Conservation (phyloP, 2,888 invertebrate species). For the Lydus trimaculatus region DNA sequence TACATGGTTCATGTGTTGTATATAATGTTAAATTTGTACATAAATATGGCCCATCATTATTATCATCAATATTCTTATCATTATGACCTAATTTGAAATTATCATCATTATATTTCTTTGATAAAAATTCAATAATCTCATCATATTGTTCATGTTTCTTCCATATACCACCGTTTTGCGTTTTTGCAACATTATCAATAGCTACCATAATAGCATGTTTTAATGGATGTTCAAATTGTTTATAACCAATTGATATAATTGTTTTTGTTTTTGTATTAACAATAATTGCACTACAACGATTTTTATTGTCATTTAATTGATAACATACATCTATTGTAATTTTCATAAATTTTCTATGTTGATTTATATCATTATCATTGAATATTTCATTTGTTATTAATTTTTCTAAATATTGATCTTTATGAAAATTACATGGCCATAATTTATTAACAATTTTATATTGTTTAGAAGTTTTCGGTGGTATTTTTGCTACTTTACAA, state of each 20-base stretch:
- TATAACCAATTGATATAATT: constrained; percentile 72
- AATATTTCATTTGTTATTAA: constrained; percentile 71
- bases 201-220: constrained; percentile 87
- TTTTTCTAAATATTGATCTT: constrained; percentile 76
- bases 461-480: constrained; percentile 73
- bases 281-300: constrained; percentile 67
- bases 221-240: constrained; percentile 71
- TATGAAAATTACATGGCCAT: constrained; percentile 90
- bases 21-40: constrained; percentile 91
- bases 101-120: constrained; percentile 53
- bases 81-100: constrained; percentile 48
- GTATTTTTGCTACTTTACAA: constrained; percentile 66
- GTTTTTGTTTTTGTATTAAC: constrained; percentile 75
- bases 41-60: constrained; percentile 73
- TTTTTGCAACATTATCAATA: constrained; percentile 83
- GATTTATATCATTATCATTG: constrained; percentile 60
- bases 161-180: constrained; percentile 84
- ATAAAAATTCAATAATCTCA: constrained; percentile 48
- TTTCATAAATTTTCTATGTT: constrained; percentile 68
- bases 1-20: constrained; percentile 85
- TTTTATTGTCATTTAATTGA: constrained; percentile 36
- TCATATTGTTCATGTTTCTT: constrained; percentile 42
- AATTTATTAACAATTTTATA: constrained; percentile 66
- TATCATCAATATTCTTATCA: constrained; percentile 57
- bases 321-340: constrained; percentile 65